Percentiles rank a stretch among this genome's conserved stretches.
phyloP scores from a whole-genome alignment of 2,113 vertebrate species.

The Sterrhoptilus dennistouni region DNA sequence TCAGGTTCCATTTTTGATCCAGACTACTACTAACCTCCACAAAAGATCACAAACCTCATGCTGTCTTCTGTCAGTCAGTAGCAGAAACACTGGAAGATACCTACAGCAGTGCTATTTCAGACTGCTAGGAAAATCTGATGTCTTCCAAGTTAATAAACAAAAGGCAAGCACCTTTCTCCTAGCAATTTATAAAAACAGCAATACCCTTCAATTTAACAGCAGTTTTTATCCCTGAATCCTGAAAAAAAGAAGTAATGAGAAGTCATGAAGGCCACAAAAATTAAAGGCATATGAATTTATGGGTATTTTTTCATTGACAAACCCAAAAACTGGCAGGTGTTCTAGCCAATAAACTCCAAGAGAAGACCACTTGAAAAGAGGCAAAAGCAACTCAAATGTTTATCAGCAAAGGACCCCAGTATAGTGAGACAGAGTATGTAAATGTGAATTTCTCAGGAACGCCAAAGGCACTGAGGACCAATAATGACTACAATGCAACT shows the following conservation, averaged over 20 bases:
- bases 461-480: not conserved
- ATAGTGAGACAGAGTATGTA: not conserved
- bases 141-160: not conserved
- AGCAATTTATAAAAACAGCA: not conserved
- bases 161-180: not conserved
- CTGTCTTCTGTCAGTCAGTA: not conserved
- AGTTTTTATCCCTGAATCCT: not conserved
- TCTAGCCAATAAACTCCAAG: not conserved
- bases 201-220: not conserved
- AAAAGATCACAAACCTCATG: not conserved
- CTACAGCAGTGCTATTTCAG: not conserved
- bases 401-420: not conserved
- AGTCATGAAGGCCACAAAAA: not conserved
- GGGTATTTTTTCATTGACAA: not conserved
- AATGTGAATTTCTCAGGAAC: not conserved
- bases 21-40: not conserved
- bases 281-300: not conserved
- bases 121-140: not conserved
- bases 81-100: not conserved
- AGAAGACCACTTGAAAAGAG: not conserved
- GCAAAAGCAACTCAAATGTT: not conserved
- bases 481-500: not conserved
- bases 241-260: not conserved
- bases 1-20: not conserved
- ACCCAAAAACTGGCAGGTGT: not conserved